phyloP scores from a whole-genome alignment of 2,797 vertebrate genomes.

The Phylloscopus collybita region DNA sequence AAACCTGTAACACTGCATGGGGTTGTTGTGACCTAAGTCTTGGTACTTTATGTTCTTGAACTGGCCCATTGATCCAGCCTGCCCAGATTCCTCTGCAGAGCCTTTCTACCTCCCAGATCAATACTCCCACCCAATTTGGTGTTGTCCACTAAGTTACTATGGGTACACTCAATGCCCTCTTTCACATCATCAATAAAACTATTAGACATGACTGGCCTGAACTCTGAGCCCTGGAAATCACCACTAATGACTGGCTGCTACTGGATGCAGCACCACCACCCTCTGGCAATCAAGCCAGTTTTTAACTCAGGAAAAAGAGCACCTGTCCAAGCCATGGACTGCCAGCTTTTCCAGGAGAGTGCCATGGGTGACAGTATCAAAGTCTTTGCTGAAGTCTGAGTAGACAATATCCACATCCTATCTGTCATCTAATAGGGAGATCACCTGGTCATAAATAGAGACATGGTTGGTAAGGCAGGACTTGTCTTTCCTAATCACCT shows the following conservation, averaged over 20 bases:
- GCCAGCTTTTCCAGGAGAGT: not conserved
- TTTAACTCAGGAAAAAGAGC: not conserved
- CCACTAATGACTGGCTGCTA: not conserved
- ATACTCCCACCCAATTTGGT: not conserved
- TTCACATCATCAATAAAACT: not conserved
- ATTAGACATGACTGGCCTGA: not conserved
- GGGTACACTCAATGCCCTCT: not conserved
- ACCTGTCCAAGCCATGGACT: not conserved
- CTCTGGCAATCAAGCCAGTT: not conserved
- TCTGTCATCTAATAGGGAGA: not conserved
- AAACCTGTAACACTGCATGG: too few species aligned
- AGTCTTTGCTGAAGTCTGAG: not conserved
- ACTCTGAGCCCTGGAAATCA: not conserved
- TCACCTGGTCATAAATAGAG: not conserved
- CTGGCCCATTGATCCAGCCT: not conserved
- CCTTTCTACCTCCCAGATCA: not conserved
- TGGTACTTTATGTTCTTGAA: not conserved
- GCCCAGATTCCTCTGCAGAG: not conserved
- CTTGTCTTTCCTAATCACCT: not conserved
- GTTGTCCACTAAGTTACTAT: not conserved
- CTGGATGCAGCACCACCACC: too few species aligned
- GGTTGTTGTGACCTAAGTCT: not conserved
- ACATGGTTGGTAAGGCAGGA: not conserved
- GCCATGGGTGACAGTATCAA: fast-evolving
- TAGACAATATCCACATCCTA: not conserved